phyloP scores from a whole-genome alignment of 2,797 vertebrate species.

The Sparus aurata region DNA sequence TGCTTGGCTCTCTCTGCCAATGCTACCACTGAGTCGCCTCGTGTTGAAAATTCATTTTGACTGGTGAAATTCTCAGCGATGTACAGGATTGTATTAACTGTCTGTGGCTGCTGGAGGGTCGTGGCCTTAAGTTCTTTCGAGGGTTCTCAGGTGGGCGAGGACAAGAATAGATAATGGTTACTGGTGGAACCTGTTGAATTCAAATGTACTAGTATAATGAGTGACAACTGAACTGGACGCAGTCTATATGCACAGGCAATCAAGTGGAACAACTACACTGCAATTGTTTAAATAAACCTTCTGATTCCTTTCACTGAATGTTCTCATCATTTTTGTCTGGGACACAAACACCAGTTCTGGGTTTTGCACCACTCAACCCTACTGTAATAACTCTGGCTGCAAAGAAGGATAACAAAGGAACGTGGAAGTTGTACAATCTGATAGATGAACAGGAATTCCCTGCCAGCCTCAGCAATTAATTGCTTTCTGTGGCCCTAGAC shows the following conservation, averaged over 20 bases:
- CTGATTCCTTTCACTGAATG: neutral
- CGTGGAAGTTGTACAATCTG: neutral
- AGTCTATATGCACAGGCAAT: neutral
- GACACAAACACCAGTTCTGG: neutral
- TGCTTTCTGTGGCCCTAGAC: neutral
- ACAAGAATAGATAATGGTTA: neutral
- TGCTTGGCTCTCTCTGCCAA: slow-evolving; percentile 28
- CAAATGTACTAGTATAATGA: slow-evolving; percentile 1
- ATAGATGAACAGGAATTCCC: neutral
- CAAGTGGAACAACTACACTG: neutral
- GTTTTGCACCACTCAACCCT: neutral
- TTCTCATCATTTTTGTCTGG: neutral
- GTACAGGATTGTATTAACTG: slow-evolving; percentile 35
- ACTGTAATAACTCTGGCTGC: neutral
- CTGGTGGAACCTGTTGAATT: neutral
- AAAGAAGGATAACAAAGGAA: neutral
- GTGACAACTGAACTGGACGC: neutral
- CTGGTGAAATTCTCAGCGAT: slow-evolving; percentile 28
- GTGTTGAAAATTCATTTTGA: slow-evolving; percentile 25
- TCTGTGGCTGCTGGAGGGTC: slow-evolving; percentile 3
- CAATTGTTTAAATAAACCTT: neutral
- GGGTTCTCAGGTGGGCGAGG: neutral
- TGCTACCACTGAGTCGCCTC: slow-evolving; percentile 29
- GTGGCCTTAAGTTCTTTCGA: neutral
- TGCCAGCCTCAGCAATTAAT: slow-evolving; percentile 2